phyloP scores from a whole-genome alignment of 2,113 vertebrate genomes.

The Clarias macrocephalus region DNA sequence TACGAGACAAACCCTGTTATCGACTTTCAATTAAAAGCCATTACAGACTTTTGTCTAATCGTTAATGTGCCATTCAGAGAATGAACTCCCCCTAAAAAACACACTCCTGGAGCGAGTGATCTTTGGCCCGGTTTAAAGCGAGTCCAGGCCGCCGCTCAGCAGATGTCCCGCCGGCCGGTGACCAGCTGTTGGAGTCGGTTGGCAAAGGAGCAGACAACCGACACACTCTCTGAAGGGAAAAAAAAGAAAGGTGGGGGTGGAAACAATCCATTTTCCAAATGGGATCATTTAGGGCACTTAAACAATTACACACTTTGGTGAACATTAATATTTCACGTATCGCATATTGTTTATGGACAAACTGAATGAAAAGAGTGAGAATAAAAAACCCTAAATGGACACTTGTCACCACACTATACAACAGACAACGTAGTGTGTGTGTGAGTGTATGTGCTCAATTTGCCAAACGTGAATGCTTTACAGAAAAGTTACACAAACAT shows the following conservation, averaged over 20 bases:
- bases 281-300: slow-evolving; percentile 88
- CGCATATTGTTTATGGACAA: slow-evolving; percentile 74
- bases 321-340: slow-evolving; percentile 80
- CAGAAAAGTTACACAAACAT: not conserved
- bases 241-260: slow-evolving; percentile 71
- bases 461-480: not conserved
- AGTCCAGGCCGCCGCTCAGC: slow-evolving; percentile 76
- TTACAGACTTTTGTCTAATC: slow-evolving; percentile 80
- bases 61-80: slow-evolving; percentile 75
- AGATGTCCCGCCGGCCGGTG: slow-evolving; percentile 86
- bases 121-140: slow-evolving; percentile 60
- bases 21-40: slow-evolving; percentile 83
- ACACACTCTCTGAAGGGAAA: slow-evolving; percentile 66
- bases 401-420: not conserved
- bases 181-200: slow-evolving; percentile 88
- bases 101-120: slow-evolving; percentile 52
- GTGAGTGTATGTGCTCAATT: not conserved
- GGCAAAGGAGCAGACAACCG: slow-evolving; percentile 75
- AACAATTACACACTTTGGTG: slow-evolving; percentile 79
- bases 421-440: not conserved
- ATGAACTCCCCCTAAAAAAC: slow-evolving; percentile 67
- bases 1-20: slow-evolving; percentile 72
- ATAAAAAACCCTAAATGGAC: not conserved
- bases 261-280: slow-evolving; percentile 83
- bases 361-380: slow-evolving; percentile 54